A percentile compares a stretch with the other conserved stretches of the same genome.
Evolutionary conservation across 2,888 invertebrate genomes (phyloP).

Genomic region (Hyposoter didymator): DNA sequence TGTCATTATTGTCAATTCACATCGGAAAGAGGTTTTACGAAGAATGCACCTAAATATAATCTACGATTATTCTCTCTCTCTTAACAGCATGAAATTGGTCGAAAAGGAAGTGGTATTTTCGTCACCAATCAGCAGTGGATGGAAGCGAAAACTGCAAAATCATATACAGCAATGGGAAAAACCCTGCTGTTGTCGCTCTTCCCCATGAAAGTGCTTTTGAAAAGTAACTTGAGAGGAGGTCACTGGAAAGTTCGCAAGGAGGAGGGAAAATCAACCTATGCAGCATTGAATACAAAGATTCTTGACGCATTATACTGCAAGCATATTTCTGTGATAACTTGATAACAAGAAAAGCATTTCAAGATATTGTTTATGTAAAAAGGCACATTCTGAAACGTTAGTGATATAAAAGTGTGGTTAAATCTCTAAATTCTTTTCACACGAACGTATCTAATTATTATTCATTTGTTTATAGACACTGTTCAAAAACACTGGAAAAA

Average conservation of each 20-base stretch:
- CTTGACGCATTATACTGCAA: conserved; percentile 33
- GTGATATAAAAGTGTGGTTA: neutral
- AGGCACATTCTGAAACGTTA: neutral
- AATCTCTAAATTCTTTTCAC: neutral
- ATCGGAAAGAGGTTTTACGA: neutral
- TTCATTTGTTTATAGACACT: conserved; percentile 22
- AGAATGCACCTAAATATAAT: neutral
- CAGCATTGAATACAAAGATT: conserved; percentile 14
- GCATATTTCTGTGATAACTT: conserved; percentile 22
- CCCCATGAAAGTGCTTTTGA: conserved; percentile 24
- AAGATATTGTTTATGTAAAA: neutral
- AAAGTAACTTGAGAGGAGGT: conserved; percentile 36
- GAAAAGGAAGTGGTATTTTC: conserved; percentile 9
- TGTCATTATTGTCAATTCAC: no score
- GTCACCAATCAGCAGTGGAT: conserved; percentile 35
- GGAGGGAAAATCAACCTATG: neutral
- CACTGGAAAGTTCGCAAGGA: conserved; percentile 10
- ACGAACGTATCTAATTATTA: neutral
- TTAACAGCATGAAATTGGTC: conserved; percentile 42
- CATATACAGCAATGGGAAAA: conserved; percentile 39
- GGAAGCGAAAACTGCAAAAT: conserved; percentile 16
- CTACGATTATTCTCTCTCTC: conserved; percentile 1
- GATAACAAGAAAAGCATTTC: conserved; percentile 10
- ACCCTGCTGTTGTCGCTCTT: conserved; percentile 32
- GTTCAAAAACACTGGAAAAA: conserved; percentile 28